Evolutionary conservation across 2,797 vertebrate genomes (phyloP).

Genomic region (Rhodeus uyekii): DNA sequence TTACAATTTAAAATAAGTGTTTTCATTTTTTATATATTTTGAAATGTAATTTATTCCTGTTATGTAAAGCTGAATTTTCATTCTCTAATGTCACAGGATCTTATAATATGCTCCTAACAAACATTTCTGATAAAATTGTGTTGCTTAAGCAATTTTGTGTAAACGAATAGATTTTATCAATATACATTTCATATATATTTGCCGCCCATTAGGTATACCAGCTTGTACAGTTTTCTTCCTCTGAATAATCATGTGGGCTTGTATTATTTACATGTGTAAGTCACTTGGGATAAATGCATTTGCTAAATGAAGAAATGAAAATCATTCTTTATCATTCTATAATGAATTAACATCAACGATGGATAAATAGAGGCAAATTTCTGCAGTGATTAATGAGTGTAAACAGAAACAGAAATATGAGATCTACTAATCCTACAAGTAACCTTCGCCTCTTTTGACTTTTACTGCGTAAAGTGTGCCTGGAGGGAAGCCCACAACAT

Average conservation of each 20-base stretch:
- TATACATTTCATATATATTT: background rate
- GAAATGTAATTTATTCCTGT: background rate
- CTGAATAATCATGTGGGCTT: background rate
- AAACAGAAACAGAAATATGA: slow-evolving; percentile 1
- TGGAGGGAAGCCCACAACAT: slow-evolving; percentile 20
- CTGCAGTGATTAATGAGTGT: background rate
- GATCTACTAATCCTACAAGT: slow-evolving; percentile 17
- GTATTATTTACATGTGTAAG: background rate
- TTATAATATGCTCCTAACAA: background rate
- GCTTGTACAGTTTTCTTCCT: background rate
- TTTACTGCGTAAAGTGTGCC: background rate
- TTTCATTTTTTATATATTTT: background rate
- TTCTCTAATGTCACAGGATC: background rate
- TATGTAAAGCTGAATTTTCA: background rate
- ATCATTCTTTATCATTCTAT: slow-evolving; percentile 16
- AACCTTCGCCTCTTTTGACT: slow-evolving; percentile 35
- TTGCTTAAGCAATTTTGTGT: background rate
- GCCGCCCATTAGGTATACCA: background rate
- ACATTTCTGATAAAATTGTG: background rate
- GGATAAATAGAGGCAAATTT: background rate
- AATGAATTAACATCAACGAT: slow-evolving; percentile 5
- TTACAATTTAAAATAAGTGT: background rate
- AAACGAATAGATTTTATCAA: background rate
- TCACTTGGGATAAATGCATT: background rate
- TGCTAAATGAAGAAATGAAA: background rate